Percentiles rank a stretch among this genome's conserved stretches.
Evolutionary conservation across 2,797 vertebrate species (phyloP).

Genomic region (Leptoclinus maculatus): DNA sequence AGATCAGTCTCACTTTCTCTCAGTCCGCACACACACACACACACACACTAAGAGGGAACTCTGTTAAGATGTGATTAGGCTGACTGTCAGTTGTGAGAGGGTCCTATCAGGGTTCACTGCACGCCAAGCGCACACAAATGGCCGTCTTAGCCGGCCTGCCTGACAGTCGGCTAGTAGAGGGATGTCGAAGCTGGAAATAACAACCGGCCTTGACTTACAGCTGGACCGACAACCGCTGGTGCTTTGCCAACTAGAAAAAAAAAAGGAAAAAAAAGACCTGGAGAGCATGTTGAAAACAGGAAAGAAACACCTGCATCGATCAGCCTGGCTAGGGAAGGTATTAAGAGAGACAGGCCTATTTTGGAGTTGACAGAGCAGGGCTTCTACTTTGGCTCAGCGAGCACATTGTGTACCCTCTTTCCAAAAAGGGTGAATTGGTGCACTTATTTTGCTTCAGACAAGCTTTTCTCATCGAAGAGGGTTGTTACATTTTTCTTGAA

Average conservation of each 20-base stretch:
- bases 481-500: slow-evolving; percentile 19
- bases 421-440: slow-evolving; percentile 10
- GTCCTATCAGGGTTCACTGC: slow-evolving; percentile 74
- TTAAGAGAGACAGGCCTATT: slow-evolving; percentile 71
- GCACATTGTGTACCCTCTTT: slow-evolving; percentile 46
- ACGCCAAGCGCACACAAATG: slow-evolving; percentile 61
- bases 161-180: slow-evolving; percentile 63
- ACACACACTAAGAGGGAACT: slow-evolving; percentile 60
- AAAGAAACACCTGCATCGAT: slow-evolving; percentile 73
- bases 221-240: slow-evolving; percentile 49
- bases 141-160: slow-evolving; percentile 53
- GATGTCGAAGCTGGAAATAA: slow-evolving; percentile 70
- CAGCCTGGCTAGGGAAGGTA: slow-evolving; percentile 49
- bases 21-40: slow-evolving; percentile 33
- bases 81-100: slow-evolving; percentile 76
- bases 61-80: slow-evolving; percentile 81
- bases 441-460: slow-evolving; percentile 31
- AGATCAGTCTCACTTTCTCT: slow-evolving; percentile 72
- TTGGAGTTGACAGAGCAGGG: slow-evolving; percentile 66
- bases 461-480: slow-evolving; percentile 9
- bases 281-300: slow-evolving; percentile 63
- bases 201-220: slow-evolving; percentile 60
- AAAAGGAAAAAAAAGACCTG: slow-evolving; percentile 30
- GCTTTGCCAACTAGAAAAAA: slow-evolving; percentile 51
- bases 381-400: slow-evolving; percentile 54